These are phyloP conservation scores for Xiphophorus couchianus DNA, from an alignment of 2,113 vertebrate species.

Conservation along the genomic window DNA sequence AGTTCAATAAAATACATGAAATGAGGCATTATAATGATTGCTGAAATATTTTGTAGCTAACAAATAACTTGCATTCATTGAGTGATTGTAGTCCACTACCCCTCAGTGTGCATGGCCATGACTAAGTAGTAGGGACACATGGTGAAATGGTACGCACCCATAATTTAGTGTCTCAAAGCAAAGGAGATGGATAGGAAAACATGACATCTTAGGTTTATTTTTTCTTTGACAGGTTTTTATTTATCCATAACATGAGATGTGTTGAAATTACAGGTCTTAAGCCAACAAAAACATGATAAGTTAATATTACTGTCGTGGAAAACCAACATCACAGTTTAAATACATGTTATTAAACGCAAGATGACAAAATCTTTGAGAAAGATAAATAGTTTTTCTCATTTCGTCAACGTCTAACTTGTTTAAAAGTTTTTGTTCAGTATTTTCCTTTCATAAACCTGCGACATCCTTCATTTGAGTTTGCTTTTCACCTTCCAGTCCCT, in stretches of 20 bases:
- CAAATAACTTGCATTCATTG: neutral
- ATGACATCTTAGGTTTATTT: neutral
- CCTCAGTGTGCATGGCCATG: neutral
- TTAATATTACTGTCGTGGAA: neutral
- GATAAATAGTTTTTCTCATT: conserved; percentile 3
- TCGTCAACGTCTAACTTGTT: neutral
- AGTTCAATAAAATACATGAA: neutral
- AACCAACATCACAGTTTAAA: conserved; percentile 16
- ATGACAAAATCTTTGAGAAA: conserved; percentile 12
- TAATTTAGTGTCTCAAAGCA: neutral
- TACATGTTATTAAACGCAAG: conserved; percentile 9
- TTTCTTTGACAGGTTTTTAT: neutral
- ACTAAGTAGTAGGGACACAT: neutral
- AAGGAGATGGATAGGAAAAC: neutral
- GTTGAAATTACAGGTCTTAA: neutral
- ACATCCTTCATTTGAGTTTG: neutral
- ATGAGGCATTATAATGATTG: neutral
- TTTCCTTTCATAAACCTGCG: neutral
- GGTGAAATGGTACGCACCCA: neutral
- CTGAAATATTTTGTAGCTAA: neutral
- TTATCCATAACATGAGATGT: neutral
- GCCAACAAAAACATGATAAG: neutral
- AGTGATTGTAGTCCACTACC: neutral
- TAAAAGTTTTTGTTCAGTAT: conserved; percentile 4
- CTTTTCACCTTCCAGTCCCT: conserved; percentile 20